Percentiles rank a stretch among this genome's conserved stretches.
Conservation (phyloP, 2,113 vertebrate genomes). For the Nibea coibor region DNA sequence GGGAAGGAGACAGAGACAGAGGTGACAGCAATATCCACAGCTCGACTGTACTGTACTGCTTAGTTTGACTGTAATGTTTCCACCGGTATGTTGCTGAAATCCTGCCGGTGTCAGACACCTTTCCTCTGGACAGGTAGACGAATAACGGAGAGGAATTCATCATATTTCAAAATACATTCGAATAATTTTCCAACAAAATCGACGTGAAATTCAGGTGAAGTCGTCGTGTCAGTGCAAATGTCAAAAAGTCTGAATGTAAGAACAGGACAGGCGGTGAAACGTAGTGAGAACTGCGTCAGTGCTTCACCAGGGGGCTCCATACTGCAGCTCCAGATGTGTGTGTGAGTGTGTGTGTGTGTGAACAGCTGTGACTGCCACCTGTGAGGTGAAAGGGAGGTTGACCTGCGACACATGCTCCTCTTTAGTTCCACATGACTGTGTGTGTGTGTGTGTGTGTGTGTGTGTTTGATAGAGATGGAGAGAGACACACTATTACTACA, state of each 20-base stretch:
- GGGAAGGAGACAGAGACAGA: background rate
- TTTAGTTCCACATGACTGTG: conserved; percentile 70
- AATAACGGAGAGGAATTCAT: background rate
- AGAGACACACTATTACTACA: background rate
- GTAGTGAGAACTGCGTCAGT: background rate
- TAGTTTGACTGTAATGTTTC: background rate
- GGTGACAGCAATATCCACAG: conserved; percentile 56
- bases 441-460: conserved; percentile 30
- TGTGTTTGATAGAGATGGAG: background rate
- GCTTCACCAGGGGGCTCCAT: conserved; percentile 57
- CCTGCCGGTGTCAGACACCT: background rate
- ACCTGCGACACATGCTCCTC: conserved; percentile 76
- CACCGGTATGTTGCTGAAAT: too few relatives aligned
- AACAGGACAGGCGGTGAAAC: background rate
- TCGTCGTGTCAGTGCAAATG: conserved; percentile 2
- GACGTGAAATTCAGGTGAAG: conserved; percentile 1
- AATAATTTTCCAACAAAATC: conserved; percentile 3
- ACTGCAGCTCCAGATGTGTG: conserved; percentile 5
- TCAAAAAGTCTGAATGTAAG: background rate
- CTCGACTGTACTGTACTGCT: conserved; percentile 6
- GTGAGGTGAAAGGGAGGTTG: conserved; percentile 65
- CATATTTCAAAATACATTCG: background rate
- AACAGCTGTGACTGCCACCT: conserved; percentile 75
- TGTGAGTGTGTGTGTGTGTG: conserved; percentile 13
- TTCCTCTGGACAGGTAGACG: conserved; percentile 21